A percentile compares a stretch with the other conserved stretches of the same genome.
phyloP scores from a whole-genome alignment of 2,797 vertebrate species.

The Echeneis naucrates region DNA sequence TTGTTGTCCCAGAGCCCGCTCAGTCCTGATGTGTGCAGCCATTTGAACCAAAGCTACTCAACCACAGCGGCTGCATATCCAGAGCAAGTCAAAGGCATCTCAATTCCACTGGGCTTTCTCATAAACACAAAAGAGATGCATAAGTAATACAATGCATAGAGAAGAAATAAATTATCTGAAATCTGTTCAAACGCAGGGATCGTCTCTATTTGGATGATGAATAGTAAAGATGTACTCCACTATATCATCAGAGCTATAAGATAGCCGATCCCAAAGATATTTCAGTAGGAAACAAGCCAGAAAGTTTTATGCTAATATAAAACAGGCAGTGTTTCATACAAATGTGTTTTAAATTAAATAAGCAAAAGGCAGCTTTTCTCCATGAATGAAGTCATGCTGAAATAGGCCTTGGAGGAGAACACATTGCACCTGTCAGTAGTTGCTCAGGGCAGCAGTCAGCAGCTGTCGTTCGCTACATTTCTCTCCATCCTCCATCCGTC shows the following conservation, averaged over 20 bases:
- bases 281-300: conserved; percentile 4
- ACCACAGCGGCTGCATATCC: conserved; percentile 48
- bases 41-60: conserved; percentile 55
- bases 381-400: conserved; percentile 68
- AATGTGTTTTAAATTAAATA: conserved; percentile 43
- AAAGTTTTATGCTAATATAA: conserved; percentile 21
- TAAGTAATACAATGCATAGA: background rate
- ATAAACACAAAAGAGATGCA: conserved; percentile 29
- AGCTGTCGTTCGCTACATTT: conserved; percentile 56
- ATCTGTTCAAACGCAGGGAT: conserved; percentile 11
- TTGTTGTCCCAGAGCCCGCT: conserved; percentile 44
- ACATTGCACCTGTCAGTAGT: conserved; percentile 74
- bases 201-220: conserved; percentile 3
- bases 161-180: conserved; percentile 37
- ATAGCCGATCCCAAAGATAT: background rate
- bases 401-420: conserved; percentile 63
- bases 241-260: conserved; percentile 1
- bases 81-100: conserved; percentile 32
- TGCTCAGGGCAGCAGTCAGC: conserved; percentile 67
- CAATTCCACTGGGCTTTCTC: conserved; percentile 31
- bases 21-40: conserved; percentile 72
- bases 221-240: conserved; percentile 1
- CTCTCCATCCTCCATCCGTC: conserved; percentile 42
- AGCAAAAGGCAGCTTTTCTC: conserved; percentile 7
- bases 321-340: background rate